Evolutionary conservation across 2,797 vertebrate genomes (phyloP).

Genomic region (Meda fulgida): DNA sequence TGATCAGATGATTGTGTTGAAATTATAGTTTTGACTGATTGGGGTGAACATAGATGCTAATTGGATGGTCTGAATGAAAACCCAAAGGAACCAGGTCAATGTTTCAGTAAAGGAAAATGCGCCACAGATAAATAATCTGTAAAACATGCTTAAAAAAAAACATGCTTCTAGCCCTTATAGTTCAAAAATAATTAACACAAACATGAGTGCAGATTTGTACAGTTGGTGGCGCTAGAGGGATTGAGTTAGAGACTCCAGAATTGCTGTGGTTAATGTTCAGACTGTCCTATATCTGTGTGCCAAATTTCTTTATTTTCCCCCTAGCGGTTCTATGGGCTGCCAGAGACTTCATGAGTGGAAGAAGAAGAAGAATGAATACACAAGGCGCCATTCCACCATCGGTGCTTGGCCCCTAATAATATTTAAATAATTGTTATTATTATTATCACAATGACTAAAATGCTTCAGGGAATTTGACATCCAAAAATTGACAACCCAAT

Average conservation of each 20-base stretch:
- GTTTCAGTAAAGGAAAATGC: too few relatives aligned
- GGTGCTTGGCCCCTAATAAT: background rate
- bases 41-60: background rate
- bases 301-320: background rate
- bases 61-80: background rate
- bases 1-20: background rate
- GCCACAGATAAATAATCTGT: too few relatives aligned
- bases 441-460: background rate
- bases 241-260: background rate
- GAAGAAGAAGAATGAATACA: background rate
- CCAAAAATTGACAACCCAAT: slow-evolving; percentile 73
- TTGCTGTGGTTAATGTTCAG: background rate
- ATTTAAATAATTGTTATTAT: background rate
- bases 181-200: background rate
- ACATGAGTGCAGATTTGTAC: background rate
- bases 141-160: background rate
- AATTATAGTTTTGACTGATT: background rate
- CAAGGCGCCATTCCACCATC: background rate
- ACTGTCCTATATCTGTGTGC: background rate
- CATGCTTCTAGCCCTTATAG: too few relatives aligned
- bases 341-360: background rate
- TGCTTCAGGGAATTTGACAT: background rate
- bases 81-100: too few relatives aligned
- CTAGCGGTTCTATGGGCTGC: background rate
- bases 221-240: background rate